Conservation (phyloP, 1,140 invertebrate genomes). For the Portunus trituberculatus region DNA sequence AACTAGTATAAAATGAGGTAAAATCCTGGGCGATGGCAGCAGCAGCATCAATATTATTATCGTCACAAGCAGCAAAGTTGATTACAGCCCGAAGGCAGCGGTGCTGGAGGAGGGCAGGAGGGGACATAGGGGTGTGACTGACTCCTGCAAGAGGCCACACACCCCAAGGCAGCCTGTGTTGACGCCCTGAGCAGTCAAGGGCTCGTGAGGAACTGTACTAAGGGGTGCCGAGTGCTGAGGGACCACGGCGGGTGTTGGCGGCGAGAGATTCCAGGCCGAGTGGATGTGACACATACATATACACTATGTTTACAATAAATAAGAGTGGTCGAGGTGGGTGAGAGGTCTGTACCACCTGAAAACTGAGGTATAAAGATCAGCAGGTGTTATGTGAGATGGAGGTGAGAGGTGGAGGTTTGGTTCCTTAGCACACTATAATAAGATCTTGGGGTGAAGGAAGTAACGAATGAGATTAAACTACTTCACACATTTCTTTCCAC, state of each 20-base stretch:
- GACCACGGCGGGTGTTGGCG: neutral
- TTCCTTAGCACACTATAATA: too few relatives aligned
- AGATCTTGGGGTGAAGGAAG: too few relatives aligned
- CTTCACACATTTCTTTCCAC: too few relatives aligned
- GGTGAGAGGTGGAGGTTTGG: too few relatives aligned
- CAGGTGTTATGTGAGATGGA: too few relatives aligned
- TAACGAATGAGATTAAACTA: too few relatives aligned
- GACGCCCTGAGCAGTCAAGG: neutral
- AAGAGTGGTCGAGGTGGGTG: too few relatives aligned
- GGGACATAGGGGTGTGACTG: neutral
- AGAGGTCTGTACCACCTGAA: too few relatives aligned
- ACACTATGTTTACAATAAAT: neutral
- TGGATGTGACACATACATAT: neutral
- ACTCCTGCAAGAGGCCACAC: neutral
- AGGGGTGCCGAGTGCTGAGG: neutral
- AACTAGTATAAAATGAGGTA: conserved; percentile 13
- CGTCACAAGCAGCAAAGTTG: neutral
- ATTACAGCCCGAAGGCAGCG: neutral
- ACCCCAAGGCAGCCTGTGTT: neutral
- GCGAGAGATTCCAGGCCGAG: neutral
- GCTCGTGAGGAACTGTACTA: neutral
- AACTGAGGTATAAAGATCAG: too few relatives aligned
- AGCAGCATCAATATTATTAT: neutral
- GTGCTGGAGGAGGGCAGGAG: neutral
- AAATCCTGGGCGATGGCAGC: neutral